Evolutionary conservation across 2,888 invertebrate genomes (phyloP).

Genomic region (Amphipoea oculea): DNA sequence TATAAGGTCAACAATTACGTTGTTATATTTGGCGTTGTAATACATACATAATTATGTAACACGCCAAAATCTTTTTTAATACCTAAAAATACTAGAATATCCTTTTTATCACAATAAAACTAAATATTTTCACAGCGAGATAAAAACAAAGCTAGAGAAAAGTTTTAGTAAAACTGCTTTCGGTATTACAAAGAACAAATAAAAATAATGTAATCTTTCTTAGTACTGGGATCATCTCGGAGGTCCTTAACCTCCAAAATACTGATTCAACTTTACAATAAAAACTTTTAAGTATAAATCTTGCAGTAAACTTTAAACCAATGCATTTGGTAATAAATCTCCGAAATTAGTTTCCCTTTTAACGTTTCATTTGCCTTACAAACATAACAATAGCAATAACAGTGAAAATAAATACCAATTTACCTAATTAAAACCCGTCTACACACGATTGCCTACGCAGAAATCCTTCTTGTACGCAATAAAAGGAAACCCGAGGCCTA

Average conservation of each 20-base stretch:
- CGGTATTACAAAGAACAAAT: neutral
- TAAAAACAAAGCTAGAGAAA: neutral
- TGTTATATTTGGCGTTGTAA: neutral
- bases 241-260: neutral
- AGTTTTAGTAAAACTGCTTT: slow-evolving; percentile 6
- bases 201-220: neutral
- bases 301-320: neutral
- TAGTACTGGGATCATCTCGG: neutral
- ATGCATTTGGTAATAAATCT: slow-evolving; percentile 15
- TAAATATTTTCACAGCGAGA: neutral
- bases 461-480: slow-evolving; percentile 76
- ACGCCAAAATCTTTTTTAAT: neutral
- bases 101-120: neutral
- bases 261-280: neutral
- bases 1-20: neutral
- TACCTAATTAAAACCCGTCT: slow-evolving; percentile 70
- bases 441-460: slow-evolving; percentile 70
- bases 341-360: neutral
- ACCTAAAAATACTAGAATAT: neutral
- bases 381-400: slow-evolving; percentile 50
- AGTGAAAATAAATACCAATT: slow-evolving; percentile 60
- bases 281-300: neutral
- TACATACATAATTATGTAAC: neutral
- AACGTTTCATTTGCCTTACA: slow-evolving; percentile 19
- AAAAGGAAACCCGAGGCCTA: slow-evolving; percentile 81